Evolutionary conservation across 2,113 vertebrate genomes (phyloP), one percentile per base, ranked within the genome.

Genomic region (Scartelaos histophorus): DNA sequence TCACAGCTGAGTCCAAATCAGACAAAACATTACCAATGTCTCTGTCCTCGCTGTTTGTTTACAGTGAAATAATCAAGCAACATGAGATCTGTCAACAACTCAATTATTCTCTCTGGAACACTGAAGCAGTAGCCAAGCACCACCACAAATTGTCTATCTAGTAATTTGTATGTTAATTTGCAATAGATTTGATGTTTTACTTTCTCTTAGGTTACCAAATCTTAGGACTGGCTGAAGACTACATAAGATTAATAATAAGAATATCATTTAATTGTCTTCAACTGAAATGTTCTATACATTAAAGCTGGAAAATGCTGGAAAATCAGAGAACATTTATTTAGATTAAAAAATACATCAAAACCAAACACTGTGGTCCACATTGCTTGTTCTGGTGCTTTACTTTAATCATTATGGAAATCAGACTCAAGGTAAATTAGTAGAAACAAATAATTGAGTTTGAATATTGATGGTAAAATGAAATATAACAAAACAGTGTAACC

Each of bases 31-130:
- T 83, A 89, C 86, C 84, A 82, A 81, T 83, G 60, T 64, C 24
- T 53, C 51, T 70, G 69, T 82, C 51, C 77, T 69, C 73, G 71
- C 73, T 72, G 76, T 85, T 85, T 88, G 87, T 89, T 88, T 85
- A 61, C 69, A 46, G 29, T 77, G 72, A 67, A 79, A 84, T 90
- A 78, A 91, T 87, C 85, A 64, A 74, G 66, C 69, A 65, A 70
- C 81, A 82, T 71, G 76, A 84, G 56, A 83, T 78, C 69, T 75
- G 70, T 76, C 73, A 71, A 85, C 76, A 86, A 70, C 56, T 82
- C 80, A 70, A 85, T 82, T 81, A 79, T 68, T 57, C 21, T 76
- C 69, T 66, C 76, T 74, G 71, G 19, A 61, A 34, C 58, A 35
- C 5, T 61, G 58, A 47, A 79, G 61, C 65, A 24, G 62, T 71